These are phyloP conservation scores for Periophthalmus modestus DNA, from an alignment of 2,113 vertebrate species.

Conservation along the genomic window DNA sequence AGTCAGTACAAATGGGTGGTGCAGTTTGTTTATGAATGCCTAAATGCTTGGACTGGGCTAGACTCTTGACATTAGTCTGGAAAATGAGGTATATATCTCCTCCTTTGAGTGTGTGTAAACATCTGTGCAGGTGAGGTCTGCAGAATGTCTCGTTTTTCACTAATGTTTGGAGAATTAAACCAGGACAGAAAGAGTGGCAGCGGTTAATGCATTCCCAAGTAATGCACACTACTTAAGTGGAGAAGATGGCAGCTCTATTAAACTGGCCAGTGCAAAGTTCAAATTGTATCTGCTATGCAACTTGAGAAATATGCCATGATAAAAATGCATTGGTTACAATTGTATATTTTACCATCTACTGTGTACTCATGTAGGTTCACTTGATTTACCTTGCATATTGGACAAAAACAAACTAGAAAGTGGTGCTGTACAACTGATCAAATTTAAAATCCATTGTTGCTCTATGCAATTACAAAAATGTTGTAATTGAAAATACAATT, in stretches of 20 bases:
- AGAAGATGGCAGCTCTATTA: constrained; percentile 2
- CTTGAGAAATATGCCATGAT: constrained; percentile 10
- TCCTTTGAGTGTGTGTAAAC: constrained; percentile 16
- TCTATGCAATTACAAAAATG: background rate
- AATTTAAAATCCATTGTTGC: too few species aligned
- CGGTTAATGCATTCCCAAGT: background rate
- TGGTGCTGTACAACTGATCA: background rate
- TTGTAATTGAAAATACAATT: background rate
- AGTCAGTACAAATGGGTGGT: constrained; percentile 48
- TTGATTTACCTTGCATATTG: background rate
- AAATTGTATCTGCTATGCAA: constrained; percentile 15
- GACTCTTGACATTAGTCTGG: constrained; percentile 54
- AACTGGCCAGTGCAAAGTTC: background rate
- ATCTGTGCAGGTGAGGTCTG: constrained; percentile 52
- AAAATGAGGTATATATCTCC: constrained; percentile 45
- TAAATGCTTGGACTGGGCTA: constrained; percentile 32
- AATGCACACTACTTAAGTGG: constrained; percentile 15
- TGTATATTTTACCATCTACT: background rate
- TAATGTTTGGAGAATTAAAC: constrained; percentile 13
- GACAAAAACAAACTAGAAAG: background rate
- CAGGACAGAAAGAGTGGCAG: constrained; percentile 4
- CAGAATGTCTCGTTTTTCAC: constrained; percentile 17
- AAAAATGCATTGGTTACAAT: background rate
- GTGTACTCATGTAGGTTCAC: too few species aligned
- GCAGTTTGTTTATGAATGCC: constrained; percentile 40